These are phyloP conservation scores for Temnothorax curvispinosus DNA, from an alignment of 1,140 invertebrate genomes.

Conservation along the genomic window DNA sequence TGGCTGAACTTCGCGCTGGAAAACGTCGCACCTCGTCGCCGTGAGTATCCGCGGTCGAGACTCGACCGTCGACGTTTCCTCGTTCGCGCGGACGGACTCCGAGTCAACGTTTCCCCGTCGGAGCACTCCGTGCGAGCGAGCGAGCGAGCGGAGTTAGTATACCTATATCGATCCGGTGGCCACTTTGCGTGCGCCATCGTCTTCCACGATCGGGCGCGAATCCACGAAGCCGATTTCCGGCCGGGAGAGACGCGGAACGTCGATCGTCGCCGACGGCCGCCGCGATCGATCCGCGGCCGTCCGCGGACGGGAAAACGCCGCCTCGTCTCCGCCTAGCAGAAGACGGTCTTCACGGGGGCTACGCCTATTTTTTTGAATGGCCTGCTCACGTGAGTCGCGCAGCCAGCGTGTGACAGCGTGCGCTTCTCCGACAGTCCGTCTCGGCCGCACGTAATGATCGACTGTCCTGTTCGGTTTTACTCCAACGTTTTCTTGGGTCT, in stretches of 20 bases:
- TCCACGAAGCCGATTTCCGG: not conserved
- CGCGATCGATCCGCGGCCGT: not conserved
- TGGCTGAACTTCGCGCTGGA: slow-evolving; percentile 74
- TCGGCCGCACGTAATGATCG: not conserved
- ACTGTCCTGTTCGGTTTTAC: not conserved
- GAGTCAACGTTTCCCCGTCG: not conserved
- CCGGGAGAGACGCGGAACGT: not conserved
- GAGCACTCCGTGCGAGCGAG: not conserved
- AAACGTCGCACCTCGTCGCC: slow-evolving; percentile 66
- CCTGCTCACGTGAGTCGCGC: slow-evolving; percentile 82
- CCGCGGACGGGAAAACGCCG: no score
- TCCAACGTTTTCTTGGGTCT: not conserved
- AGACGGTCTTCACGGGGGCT: slow-evolving; percentile 76
- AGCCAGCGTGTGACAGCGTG: slow-evolving; percentile 25
- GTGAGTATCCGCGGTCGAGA: slow-evolving; percentile 14
- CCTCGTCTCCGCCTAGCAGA: slow-evolving; percentile 54
- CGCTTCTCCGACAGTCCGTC: not conserved
- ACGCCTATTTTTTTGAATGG: slow-evolving; percentile 83
- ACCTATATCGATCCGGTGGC: slow-evolving; percentile 64
- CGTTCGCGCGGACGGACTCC: not conserved
- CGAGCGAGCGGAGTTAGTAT: slow-evolving; percentile 14
- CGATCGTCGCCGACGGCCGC: not conserved
- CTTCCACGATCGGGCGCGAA: slow-evolving; percentile 58
- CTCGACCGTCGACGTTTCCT: not conserved
- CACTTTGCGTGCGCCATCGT: slow-evolving; percentile 79